Evolutionary conservation across 2,888 invertebrate genomes (phyloP).

Genomic region (Drosophila bunnanda): DNA sequence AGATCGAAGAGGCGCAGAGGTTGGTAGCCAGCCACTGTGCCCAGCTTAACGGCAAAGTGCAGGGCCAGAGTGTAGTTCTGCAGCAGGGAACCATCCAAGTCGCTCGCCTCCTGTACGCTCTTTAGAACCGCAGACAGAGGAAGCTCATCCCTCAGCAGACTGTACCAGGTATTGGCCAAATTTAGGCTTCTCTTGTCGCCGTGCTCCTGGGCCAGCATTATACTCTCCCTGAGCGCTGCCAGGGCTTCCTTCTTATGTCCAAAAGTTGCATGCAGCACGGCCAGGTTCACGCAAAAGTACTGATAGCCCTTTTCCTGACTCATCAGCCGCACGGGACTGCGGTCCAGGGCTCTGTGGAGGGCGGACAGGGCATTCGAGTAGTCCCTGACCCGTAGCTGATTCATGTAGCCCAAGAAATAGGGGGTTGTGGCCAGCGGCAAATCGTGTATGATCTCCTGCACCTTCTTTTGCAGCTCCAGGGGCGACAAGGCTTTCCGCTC

Average conservation of each 20-base stretch:
- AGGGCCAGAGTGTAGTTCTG: constrained; percentile 90
- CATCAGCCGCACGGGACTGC: constrained; percentile 89
- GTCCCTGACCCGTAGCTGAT: constrained; percentile 94
- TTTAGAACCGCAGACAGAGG: constrained; percentile 79
- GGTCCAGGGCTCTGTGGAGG: constrained; percentile 88
- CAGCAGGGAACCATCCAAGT: constrained; percentile 87
- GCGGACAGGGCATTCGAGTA: constrained; percentile 87
- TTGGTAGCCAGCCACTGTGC: constrained; percentile 86
- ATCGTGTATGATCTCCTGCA: constrained; percentile 84
- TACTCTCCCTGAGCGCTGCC: constrained; percentile 93
- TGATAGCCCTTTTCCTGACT: constrained; percentile 91
- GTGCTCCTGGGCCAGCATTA: constrained; percentile 94
- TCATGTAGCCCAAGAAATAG: constrained; percentile 95
- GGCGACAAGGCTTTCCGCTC: constrained; percentile 92
- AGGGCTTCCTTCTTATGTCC: constrained; percentile 90
- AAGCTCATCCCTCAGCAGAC: constrained; percentile 85
- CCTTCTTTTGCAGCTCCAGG: constrained; percentile 88
- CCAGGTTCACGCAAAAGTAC: constrained; percentile 95
- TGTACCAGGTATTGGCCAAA: constrained; percentile 93
- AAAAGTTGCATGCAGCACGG: constrained; percentile 94
- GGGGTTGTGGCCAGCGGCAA: constrained; percentile 83
- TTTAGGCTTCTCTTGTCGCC: constrained; percentile 94
- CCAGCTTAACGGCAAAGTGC: constrained; percentile 91
- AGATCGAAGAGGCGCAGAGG: constrained; percentile 87
- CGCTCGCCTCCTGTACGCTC: constrained; percentile 73